Evolutionary conservation across 2,797 vertebrate species (phyloP).

Genomic region (Artibeus jamaicensis): DNA sequence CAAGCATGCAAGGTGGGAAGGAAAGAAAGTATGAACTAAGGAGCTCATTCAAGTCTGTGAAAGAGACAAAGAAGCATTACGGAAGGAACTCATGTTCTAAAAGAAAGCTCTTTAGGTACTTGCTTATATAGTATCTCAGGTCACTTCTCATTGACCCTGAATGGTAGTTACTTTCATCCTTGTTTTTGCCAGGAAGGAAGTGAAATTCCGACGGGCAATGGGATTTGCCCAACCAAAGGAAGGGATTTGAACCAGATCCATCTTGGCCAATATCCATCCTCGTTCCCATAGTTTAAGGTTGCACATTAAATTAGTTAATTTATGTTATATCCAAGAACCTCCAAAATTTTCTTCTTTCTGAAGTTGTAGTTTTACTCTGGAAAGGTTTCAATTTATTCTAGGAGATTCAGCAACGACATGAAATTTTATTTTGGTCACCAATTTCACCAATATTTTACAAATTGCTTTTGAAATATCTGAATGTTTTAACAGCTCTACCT

Average conservation of each 20-base stretch:
- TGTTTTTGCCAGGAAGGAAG: not conserved
- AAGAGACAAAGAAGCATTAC: not conserved
- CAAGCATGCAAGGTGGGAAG: not conserved
- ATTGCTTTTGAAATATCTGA: not conserved
- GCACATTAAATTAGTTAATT: not conserved
- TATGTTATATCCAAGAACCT: not conserved
- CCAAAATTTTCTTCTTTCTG: not conserved
- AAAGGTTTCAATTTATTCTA: not conserved
- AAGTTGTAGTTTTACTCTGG: not conserved
- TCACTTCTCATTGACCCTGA: not conserved
- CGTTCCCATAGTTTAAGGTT: not conserved
- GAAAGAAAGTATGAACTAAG: not conserved
- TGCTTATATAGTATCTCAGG: not conserved
- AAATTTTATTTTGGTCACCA: constrained; percentile 1
- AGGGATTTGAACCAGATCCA: not conserved
- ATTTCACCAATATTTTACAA: constrained; percentile 17
- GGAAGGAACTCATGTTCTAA: not conserved
- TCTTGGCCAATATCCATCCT: not conserved
- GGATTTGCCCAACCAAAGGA: not conserved
- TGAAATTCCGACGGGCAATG: not conserved
- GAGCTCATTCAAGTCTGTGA: not conserved
- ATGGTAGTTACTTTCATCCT: not conserved
- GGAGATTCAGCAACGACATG: not conserved
- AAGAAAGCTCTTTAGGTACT: not conserved
- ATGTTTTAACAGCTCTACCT: not conserved